phyloP scores from a whole-genome alignment of 2,888 invertebrate species.

The Campopleginae sp. region DNA sequence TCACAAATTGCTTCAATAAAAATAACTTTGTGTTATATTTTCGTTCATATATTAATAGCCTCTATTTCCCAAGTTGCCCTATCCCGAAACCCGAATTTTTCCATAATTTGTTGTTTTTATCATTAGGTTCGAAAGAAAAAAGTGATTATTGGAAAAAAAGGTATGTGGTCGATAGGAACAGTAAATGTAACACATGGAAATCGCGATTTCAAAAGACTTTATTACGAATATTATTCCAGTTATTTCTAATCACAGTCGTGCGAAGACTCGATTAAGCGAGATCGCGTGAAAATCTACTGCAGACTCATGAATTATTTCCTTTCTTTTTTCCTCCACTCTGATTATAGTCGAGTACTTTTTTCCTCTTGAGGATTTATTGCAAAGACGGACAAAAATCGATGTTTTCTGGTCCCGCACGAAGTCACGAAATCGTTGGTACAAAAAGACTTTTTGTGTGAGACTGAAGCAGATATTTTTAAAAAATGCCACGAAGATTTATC shows the following conservation, averaged over 20 bases:
- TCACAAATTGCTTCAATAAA: no score
- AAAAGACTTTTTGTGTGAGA: not conserved
- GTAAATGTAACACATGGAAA: constrained; percentile 1
- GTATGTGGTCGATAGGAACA: not conserved
- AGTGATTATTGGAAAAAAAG: not conserved
- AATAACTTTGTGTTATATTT: no score
- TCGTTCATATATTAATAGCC: no score
- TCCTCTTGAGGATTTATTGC: not conserved
- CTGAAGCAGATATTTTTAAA: not conserved
- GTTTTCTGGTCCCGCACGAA: not conserved
- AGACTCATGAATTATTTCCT: constrained; percentile 31
- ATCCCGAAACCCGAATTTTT: not conserved
- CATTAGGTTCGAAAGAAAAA: not conserved
- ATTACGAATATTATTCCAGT: constrained; percentile 52
- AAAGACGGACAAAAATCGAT: not conserved
- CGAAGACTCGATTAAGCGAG: constrained; percentile 38
- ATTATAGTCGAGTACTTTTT: not conserved
- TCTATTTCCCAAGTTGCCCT: no score
- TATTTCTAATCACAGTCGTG: constrained; percentile 56
- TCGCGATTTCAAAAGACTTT: constrained; percentile 49
- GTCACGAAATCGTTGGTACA: not conserved
- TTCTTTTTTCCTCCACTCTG: constrained; percentile 21
- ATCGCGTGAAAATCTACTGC: constrained; percentile 55
- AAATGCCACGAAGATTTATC: not conserved
- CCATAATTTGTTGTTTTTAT: not conserved